Base-by-base conservation (phyloP, 37 sponge, comb jelly and placozoan genomes). In the Aplysina aerophoba region DNA sequence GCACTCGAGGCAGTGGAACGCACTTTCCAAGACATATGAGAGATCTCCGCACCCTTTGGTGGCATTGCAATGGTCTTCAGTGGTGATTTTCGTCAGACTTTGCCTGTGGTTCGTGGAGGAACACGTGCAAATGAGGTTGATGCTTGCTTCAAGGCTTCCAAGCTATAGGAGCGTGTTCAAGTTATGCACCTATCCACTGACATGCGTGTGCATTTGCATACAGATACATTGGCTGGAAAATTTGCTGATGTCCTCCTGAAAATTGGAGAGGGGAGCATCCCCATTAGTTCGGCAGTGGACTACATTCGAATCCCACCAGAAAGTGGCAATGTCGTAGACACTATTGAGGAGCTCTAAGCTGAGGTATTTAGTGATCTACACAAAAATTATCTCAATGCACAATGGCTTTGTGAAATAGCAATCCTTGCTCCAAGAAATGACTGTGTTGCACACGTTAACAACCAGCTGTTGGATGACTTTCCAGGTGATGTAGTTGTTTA, bases 61-160 rank as follows among this genome's bases (percentile, higher is more conserved):
- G 74, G 85, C 39, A 21, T 79, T 22, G 17, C 77, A 28, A 27
- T 85, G 44, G 77, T 85, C 2, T 28, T 85, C 2, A 28, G 80
- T 11, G 85, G 85, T 50, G 74, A 85, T 54, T 79, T 85, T 79
- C 77, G 85, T 27, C 85, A 85, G 81, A 85, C 85, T 33, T 35
- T 85, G 58, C 85, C 77, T 53, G 71, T 85, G 21, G 38, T 85
- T 15, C 77, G 30, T 34, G 19, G 77, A 55, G 39, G 85, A 39
- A 85, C 77, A 8, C 79, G 53, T 8, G 85, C 85, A 27, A 79
- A 85, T 79, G 77, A 85, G 34, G 31, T 85, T 4, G n/a, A 79
- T 35, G 85, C 77, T 12, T 85, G 85, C 56, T 39, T 85, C 6
- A 85, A 85, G 12, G 53, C 4, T 14, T 85, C 77, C 1, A 3